Evolutionary conservation across 2,113 vertebrate genomes (phyloP).

Genomic region (Crypturellus undulatus): DNA sequence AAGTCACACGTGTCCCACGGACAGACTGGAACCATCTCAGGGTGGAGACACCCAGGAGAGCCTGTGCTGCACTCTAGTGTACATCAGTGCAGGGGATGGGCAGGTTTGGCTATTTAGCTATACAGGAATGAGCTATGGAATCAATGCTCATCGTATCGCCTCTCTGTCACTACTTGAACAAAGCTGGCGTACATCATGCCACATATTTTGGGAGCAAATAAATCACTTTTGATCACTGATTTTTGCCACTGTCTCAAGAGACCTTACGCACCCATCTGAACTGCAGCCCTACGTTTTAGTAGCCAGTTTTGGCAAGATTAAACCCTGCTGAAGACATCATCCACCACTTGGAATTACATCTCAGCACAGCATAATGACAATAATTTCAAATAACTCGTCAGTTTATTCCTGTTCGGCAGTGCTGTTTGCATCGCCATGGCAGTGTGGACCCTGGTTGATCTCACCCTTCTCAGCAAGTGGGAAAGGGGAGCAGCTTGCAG

Average conservation of each 20-base stretch:
- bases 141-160: background rate
- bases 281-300: background rate
- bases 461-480: fast-evolving
- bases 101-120: background rate
- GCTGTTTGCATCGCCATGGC: background rate
- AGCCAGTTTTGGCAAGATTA: background rate
- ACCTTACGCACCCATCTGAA: background rate
- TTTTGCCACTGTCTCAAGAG: background rate
- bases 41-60: background rate
- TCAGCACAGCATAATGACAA: background rate
- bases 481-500: background rate
- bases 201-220: background rate
- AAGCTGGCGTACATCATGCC: background rate
- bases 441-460: fast-evolving
- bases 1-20: background rate
- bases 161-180: background rate
- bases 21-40: background rate
- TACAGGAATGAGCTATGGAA: background rate
- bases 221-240: background rate
- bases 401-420: background rate
- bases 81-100: background rate
- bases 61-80: background rate
- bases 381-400: background rate
- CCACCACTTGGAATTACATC: background rate
- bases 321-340: background rate